Base-by-base conservation (phyloP, 1,140 invertebrate species). In the Drosophila yakuba region DNA sequence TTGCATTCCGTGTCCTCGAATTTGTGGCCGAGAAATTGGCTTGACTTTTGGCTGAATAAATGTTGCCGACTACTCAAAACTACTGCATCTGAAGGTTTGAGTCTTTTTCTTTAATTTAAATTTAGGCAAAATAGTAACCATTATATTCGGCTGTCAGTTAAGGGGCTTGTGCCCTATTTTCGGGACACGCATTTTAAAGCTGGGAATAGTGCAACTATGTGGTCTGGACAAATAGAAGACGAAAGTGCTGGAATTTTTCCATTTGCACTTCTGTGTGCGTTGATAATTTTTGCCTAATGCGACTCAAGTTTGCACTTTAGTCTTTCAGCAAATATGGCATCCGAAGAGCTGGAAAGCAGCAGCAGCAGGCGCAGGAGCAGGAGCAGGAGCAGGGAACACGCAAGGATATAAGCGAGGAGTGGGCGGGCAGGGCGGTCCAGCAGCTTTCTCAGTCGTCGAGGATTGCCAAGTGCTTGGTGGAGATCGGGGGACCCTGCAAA, bases 221-320 rank as follows among this genome's bases (percentile, higher is more conserved):
- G 48, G 28, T 28, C n/a, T 4, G 48, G 17, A 36, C 44, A 66
- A 67, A 67, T 36, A 67, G 35, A 20, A 35, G 14, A 66, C 15
- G 61, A 67, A 67, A 64, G 60, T 50, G 43, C 32, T 47, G 25
- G 43, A 36, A 64, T 23, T 63, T 38, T 50, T 36, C 10, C 47
- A 25, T 43, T 7, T 20, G 20, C 48, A 41, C 54, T 32, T 54
- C 54, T 47, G 61, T 67, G 72, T 75, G 74, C 82, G 66, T 75
- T 82, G 82, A 85, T 86, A 82, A 86, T 86, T 86, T 86, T 60
- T 67, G 67, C 82, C 85, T 86, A 86, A 86, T 86, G 82, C 83
- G 74, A 86, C 82, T 86, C 61, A 82, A 86, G 82, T 86, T 86
- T 86, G 83, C 82, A 86, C 78, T 86, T 60, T 76, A 82, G 83